These are phyloP conservation scores for Syrrhaptes paradoxus DNA, from an alignment of 2,113 vertebrate genomes.

Conservation along the genomic window DNA sequence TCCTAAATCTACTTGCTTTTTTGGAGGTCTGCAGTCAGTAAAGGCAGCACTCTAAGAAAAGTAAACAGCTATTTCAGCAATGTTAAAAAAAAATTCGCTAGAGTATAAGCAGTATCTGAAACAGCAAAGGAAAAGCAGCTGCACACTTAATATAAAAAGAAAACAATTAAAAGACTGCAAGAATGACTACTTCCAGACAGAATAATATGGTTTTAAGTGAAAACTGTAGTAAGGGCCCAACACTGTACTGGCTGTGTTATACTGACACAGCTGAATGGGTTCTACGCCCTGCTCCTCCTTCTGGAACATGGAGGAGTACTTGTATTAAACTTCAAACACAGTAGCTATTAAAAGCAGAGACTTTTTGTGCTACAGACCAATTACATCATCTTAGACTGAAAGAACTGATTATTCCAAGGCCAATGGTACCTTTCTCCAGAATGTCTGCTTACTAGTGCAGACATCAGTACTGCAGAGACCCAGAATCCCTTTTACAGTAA, in stretches of 20 bases:
- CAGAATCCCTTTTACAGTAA: neutral
- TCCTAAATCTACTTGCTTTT: neutral
- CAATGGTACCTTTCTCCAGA: neutral
- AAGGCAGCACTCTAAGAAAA: neutral
- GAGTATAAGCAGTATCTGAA: neutral
- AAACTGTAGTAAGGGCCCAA: neutral
- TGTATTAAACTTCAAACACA: neutral
- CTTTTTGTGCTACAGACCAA: neutral
- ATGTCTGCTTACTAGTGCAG: neutral
- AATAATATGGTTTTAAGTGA: neutral
- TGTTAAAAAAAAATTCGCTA: neutral
- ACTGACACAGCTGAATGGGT: neutral
- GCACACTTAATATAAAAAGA: neutral
- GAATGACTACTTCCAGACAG: neutral
- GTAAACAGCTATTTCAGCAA: neutral
- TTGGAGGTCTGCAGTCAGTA: neutral
- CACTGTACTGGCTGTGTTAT: neutral
- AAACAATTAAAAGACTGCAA: neutral
- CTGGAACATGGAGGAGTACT: neutral
- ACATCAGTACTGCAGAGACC: neutral
- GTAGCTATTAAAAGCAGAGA: neutral
- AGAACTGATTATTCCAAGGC: neutral
- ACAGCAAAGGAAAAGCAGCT: neutral
- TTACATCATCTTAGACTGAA: constrained; percentile 5
- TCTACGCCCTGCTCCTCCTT: neutral